Evolutionary conservation across 2,888 invertebrate species (phyloP), one percentile per base, ranked within the genome.

Genomic region (Embidobia sp.): DNA sequence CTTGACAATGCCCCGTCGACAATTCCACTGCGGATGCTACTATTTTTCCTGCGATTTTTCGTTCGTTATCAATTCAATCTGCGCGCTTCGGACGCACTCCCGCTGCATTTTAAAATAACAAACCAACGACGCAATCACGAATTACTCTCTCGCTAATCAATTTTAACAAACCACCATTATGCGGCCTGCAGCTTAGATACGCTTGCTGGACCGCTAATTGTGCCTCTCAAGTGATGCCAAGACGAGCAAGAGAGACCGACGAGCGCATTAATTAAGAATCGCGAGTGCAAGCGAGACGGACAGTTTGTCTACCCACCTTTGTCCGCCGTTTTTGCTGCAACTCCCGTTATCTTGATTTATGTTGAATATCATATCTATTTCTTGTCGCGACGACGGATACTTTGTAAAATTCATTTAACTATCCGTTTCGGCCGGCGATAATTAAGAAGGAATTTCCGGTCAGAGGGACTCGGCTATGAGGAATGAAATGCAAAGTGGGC

Each of bases 111-210:
- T 16, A 61, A 49, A 63, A 49, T 63, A 49, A 63, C 49, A 27
- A 49, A 49, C 16, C 61, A 61, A 26, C 18, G 19, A 35, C 35
- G 37, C 63, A 29, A 49, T 49, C 48, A 35, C 5, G 4, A 49
- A 48, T 49, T 27, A 35, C 59, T 35, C 26, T 63, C 48, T 29
- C 13, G 49, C 49, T 49, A 63, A 48, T 63, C 63, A 63, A 63
- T 63, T 63, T 63, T 48, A 18, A 31, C 40, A 16, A 63, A 63
- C 49, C 51, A 63, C 37, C 37, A 48, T 42, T 31, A 49, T 63
- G 31, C 48, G 35, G 15, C 22, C 44, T 10, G 13, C 16, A 16
- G 27, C 26, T 61, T 61, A 48, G 48, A 22, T n/a, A 13, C 15
- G 2, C 44, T 46, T 26, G 33, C 55, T 3, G 40, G 40, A 29